phyloP scores from a whole-genome alignment of 2,113 vertebrate species.

The Octodon degus region DNA sequence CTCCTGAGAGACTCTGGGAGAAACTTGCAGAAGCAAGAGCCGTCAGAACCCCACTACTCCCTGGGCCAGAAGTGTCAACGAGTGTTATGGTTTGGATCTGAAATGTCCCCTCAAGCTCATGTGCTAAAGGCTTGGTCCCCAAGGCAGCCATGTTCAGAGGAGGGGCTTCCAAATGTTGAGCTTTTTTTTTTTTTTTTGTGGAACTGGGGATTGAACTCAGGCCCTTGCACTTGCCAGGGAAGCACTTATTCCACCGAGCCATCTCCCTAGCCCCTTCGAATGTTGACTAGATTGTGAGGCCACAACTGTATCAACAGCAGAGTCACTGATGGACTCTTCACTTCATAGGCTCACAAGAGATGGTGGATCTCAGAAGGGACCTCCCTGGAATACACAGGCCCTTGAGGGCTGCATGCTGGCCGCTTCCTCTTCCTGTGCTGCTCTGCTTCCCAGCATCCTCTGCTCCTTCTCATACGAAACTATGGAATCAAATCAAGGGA shows the following conservation, averaged over 20 bases:
- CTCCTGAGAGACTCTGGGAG: not conserved
- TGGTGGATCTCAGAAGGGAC: not conserved
- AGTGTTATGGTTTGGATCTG: not conserved
- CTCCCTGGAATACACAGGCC: not conserved
- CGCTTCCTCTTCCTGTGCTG: not conserved
- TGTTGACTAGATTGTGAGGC: not conserved
- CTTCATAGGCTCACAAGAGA: not conserved
- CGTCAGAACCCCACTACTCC: accelerated
- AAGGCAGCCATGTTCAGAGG: not conserved
- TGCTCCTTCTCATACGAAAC: not conserved
- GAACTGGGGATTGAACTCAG: too few species aligned
- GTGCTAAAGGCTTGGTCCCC: not conserved
- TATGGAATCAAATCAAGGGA: not conserved
- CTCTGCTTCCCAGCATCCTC: not conserved
- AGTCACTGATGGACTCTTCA: not conserved
- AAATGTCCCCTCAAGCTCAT: not conserved
- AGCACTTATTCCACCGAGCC: too few species aligned
- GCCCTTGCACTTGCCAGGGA: too few species aligned
- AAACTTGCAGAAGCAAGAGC: not conserved
- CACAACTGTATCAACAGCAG: not conserved
- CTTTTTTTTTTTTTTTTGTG: too few species aligned
- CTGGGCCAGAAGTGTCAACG: not conserved
- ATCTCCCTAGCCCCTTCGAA: not conserved
- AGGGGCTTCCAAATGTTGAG: not conserved
- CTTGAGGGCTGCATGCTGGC: not conserved